These are phyloP conservation scores for Cotesia typhae DNA, from an alignment of 1,140 invertebrate genomes.

Conservation along the genomic window DNA sequence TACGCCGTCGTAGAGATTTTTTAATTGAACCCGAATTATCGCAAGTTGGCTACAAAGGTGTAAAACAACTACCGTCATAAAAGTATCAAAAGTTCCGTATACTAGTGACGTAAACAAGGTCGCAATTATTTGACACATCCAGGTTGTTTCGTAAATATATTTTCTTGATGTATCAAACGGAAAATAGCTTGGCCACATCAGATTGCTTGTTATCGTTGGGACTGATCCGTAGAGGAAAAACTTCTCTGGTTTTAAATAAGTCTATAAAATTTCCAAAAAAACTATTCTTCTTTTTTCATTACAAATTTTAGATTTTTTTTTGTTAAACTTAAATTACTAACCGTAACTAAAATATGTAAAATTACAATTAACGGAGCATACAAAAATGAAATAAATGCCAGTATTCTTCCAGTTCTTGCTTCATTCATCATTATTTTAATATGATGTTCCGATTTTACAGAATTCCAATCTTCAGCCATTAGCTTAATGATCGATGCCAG, in stretches of 20 bases:
- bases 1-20: conserved; percentile 12
- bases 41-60: conserved; percentile 33
- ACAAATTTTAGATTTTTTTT: too few species aligned
- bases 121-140: conserved; percentile 25
- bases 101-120: neutral
- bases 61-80: conserved; percentile 31
- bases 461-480: conserved; percentile 31
- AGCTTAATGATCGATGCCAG: conserved; percentile 11
- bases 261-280: too few species aligned
- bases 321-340: neutral
- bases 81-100: conserved; percentile 31
- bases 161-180: conserved; percentile 31
- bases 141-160: conserved; percentile 21
- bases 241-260: too few species aligned
- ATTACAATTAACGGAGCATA: neutral
- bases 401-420: conserved; percentile 2
- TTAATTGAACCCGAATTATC: conserved; percentile 30
- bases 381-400: neutral
- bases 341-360: conserved; percentile 1
- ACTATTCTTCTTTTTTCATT: too few species aligned
- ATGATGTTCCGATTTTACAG: neutral
- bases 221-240: neutral
- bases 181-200: conserved; percentile 28
- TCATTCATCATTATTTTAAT: conserved; percentile 23
- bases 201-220: neutral